These are phyloP conservation scores for Platalea minor DNA, from an alignment of 2,797 vertebrate species.

Conservation along the genomic window DNA sequence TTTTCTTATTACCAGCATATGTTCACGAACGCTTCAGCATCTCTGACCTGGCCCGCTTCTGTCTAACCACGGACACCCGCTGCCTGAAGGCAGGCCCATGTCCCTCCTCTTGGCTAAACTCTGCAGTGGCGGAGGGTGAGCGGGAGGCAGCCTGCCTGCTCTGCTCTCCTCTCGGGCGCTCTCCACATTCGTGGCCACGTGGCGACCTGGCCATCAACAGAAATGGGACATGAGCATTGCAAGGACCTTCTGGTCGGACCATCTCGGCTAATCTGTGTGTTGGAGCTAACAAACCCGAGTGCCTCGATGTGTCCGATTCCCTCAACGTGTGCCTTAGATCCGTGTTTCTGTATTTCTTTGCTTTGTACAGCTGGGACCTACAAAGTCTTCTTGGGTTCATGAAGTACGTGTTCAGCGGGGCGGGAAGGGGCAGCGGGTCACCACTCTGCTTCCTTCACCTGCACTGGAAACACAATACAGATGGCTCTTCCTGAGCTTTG, in stretches of 20 bases:
- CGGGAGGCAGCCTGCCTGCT: neutral
- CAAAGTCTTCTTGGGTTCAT: neutral
- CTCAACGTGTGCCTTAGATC: neutral
- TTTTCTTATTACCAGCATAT: neutral
- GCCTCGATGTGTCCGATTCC: neutral
- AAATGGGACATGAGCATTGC: neutral
- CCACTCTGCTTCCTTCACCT: neutral
- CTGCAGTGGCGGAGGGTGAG: neutral
- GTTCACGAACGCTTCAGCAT: fast-evolving
- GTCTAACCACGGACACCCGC: neutral
- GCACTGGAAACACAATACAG: neutral
- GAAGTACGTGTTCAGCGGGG: fast-evolving
- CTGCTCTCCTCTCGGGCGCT: neutral
- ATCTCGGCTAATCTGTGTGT: fast-evolving
- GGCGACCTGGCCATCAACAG: neutral
- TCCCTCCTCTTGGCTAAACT: neutral
- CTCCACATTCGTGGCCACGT: fast-evolving
- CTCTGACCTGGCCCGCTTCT: neutral
- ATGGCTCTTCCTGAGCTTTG: neutral
- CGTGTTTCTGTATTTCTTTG: neutral
- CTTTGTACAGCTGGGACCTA: neutral
- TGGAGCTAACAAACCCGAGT: neutral
- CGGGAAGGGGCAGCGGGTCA: neutral
- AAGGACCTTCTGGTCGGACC: neutral
- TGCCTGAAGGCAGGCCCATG: neutral